These are phyloP conservation scores for Stomorhina lunata DNA, from an alignment of 2,888 invertebrate species.

Conservation along the genomic window DNA sequence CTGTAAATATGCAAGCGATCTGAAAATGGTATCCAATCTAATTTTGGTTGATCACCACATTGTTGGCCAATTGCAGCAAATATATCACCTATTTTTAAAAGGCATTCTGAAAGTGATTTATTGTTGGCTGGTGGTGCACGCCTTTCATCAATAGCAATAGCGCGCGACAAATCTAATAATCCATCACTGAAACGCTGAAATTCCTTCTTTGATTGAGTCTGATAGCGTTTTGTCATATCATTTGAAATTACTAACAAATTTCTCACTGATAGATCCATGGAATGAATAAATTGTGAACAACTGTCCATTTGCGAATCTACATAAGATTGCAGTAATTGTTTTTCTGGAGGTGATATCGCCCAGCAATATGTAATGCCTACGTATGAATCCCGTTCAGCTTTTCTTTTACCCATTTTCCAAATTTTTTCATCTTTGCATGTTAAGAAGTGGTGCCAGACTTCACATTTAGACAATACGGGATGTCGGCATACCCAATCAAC, in stretches of 20 bases:
- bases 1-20: constrained; percentile 96
- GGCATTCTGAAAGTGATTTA: constrained; percentile 87
- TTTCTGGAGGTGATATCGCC: constrained; percentile 91
- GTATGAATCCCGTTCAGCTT: constrained; percentile 96
- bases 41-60: constrained; percentile 93
- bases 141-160: constrained; percentile 89
- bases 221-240: constrained; percentile 93
- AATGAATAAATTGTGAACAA: constrained; percentile 89
- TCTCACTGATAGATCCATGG: constrained; percentile 93
- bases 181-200: constrained; percentile 94
- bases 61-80: constrained; percentile 94
- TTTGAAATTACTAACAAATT: constrained; percentile 88
- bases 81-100: constrained; percentile 92
- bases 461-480: constrained; percentile 94
- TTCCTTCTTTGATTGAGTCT: constrained; percentile 85
- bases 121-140: constrained; percentile 82
- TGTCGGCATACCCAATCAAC: constrained; percentile 98
- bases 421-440: constrained; percentile 98
- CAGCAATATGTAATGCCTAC: constrained; percentile 95
- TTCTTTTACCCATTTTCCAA: constrained; percentile 98
- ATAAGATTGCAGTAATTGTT: constrained; percentile 86
- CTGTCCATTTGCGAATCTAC: constrained; percentile 92
- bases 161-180: constrained; percentile 90
- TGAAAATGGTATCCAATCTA: constrained; percentile 93
- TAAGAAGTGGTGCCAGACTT: constrained; percentile 98